Base-by-base conservation (phyloP, 2,797 vertebrate species). In the Cottoperca gobio region DNA sequence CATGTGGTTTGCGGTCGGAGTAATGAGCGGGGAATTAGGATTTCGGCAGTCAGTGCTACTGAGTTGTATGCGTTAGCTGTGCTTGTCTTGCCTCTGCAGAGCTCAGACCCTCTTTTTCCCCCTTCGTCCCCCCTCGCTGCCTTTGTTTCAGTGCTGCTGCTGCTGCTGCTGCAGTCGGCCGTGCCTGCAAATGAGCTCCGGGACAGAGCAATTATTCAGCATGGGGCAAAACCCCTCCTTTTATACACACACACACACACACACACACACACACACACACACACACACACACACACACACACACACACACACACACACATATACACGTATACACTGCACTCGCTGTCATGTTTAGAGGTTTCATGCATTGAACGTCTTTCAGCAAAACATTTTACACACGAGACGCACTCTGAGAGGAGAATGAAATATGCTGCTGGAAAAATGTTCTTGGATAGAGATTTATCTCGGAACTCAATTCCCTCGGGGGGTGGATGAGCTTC, bases 141-240 rank as follows among this genome's bases (percentile, higher is more conserved):
- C 83, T 92, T 91, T 93, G 89, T 90, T 75, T 86, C 85, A 43
- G 78, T 64, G 75, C 83, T 63, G 60, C 87, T 26, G 24, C n/a
- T n/a, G n/a, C n/a, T n/a, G n/a, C 26, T 71, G 84, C 90, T 76
- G 90, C 88, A 83, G 54, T 87, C 52, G 83, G 80, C 86, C 67
- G 11, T 91, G 93, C 90, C 89, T 93, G 88, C 91, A 92, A 93
- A 93, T 93, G 84, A 91, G 92, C 86, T 70, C 77, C 12, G 43
- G 83, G 77, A 91, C 87, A 86, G 84, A 83, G 88, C 83, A 65
- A 91, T 92, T 92, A 91, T 92, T 92, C 90, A 90, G 89, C 89
- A 60, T 8, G 31, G 85, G 85, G 75, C 82, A 68, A 77, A 5
- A 68, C 82, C 86, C 81, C 79, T 33, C 48, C 39, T 60, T 31